Percentiles rank a stretch among this genome's conserved stretches.
phyloP scores from a whole-genome alignment of 2,113 vertebrate species.

The Sander lucioperca region DNA sequence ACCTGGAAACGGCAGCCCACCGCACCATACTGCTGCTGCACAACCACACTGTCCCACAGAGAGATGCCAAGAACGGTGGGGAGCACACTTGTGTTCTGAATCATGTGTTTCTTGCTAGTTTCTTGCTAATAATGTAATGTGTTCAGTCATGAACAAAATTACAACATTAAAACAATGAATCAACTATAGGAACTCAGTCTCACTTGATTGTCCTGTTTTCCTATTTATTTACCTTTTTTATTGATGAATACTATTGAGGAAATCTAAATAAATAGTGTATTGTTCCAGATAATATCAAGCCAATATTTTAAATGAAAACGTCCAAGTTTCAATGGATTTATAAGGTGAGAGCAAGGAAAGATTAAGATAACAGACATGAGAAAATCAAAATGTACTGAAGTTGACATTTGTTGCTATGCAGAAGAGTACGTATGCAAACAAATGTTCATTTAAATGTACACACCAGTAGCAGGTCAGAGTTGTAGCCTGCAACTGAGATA shows the following conservation, averaged over 20 bases:
- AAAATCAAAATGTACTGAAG: neutral
- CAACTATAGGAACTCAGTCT: neutral
- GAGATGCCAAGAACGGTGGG: slow-evolving; percentile 85
- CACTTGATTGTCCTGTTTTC: neutral
- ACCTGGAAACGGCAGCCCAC: slow-evolving; percentile 87
- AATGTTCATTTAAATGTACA: neutral
- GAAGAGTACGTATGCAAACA: neutral
- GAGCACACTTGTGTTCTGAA: neutral
- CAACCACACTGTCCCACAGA: slow-evolving; percentile 86
- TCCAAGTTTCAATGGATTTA: neutral
- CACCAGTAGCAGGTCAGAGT: neutral
- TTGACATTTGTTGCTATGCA: neutral
- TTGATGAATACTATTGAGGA: no score
- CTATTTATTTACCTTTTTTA: neutral
- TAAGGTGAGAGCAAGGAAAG: neutral
- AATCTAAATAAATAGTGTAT: no score
- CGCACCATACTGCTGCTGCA: slow-evolving; percentile 90
- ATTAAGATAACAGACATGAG: neutral
- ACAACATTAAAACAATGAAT: no score
- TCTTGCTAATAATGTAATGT: no score
- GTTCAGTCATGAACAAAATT: no score
- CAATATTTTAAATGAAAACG: neutral
- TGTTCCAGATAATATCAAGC: neutral
- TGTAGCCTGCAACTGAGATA: neutral
- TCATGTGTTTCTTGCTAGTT: no score